These are phyloP conservation scores for Laothoe populi DNA, from an alignment of 2,888 invertebrate species.

Conservation along the genomic window DNA sequence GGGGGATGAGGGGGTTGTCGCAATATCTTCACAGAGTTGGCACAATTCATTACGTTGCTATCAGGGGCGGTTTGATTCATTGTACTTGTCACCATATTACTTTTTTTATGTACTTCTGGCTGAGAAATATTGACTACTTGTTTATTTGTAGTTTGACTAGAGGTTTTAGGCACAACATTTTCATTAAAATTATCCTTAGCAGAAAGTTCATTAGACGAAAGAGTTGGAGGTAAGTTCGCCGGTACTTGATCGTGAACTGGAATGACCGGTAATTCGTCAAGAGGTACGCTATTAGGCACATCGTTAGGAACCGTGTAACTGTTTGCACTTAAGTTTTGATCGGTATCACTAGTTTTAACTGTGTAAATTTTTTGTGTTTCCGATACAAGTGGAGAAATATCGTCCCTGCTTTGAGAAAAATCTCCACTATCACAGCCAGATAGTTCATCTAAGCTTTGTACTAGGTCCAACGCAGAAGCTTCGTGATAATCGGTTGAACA, in stretches of 20 bases:
- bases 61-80: constrained; percentile 41
- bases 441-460: constrained; percentile 72
- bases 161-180: constrained; percentile 26
- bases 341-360: constrained; percentile 40
- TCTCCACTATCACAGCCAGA: constrained; percentile 75
- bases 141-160: constrained; percentile 24
- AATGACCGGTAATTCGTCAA: constrained; percentile 70
- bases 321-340: constrained; percentile 27
- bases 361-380: constrained; percentile 35
- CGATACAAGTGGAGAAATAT: constrained; percentile 56
- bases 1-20: constrained; percentile 67
- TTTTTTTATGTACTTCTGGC: constrained; percentile 36
- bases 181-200: constrained; percentile 27
- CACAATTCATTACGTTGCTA: constrained; percentile 43
- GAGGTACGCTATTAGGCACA: constrained; percentile 51
- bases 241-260: constrained; percentile 60
- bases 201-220: constrained; percentile 43
- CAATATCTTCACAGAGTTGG: constrained; percentile 42
- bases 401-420: constrained; percentile 79
- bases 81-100: constrained; percentile 39
- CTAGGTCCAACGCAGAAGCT: constrained; percentile 75
- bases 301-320: constrained; percentile 35
- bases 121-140: constrained; percentile 36
- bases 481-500: constrained; percentile 81
- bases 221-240: constrained; percentile 52